These are phyloP conservation scores for Chironomus riparius DNA, from an alignment of 2,888 invertebrate genomes.

Conservation along the genomic window DNA sequence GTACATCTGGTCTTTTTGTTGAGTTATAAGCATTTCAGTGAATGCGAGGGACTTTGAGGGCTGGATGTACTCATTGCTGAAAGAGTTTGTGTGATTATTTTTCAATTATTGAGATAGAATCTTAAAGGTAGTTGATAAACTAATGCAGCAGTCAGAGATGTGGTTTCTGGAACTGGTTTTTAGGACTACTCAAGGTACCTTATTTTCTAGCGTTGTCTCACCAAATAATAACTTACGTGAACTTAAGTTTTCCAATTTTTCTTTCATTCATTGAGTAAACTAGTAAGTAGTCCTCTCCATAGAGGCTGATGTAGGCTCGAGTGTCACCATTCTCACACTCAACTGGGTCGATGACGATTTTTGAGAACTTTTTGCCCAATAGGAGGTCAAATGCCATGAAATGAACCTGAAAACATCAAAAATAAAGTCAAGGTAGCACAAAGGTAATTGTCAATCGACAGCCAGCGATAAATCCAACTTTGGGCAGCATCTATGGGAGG, in stretches of 20 bases:
- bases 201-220: too few species aligned
- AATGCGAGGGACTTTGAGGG: slow-evolving; percentile 14
- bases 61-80: slow-evolving; percentile 21
- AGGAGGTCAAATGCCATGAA: slow-evolving; percentile 22
- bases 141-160: too few species aligned
- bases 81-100: background rate
- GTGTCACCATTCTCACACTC: slow-evolving; percentile 24
- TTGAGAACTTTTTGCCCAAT: slow-evolving; percentile 22
- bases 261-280: slow-evolving; percentile 28
- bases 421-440: too few species aligned
- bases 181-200: too few species aligned
- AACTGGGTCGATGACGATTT: slow-evolving; percentile 29
- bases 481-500: too few species aligned
- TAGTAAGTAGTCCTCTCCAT: slow-evolving; percentile 29
- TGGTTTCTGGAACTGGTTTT: too few species aligned
- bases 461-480: too few species aligned
- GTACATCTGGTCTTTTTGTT: slow-evolving; percentile 14
- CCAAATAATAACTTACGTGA: slow-evolving; percentile 24
- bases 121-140: too few species aligned
- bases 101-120: too few species aligned
- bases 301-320: slow-evolving; percentile 28
- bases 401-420: background rate
- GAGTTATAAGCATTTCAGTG: slow-evolving; percentile 10
- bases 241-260: slow-evolving; percentile 28
- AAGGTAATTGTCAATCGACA: too few species aligned